Base-by-base conservation (phyloP, 2,888 invertebrate species). In the Unio delphinus region DNA sequence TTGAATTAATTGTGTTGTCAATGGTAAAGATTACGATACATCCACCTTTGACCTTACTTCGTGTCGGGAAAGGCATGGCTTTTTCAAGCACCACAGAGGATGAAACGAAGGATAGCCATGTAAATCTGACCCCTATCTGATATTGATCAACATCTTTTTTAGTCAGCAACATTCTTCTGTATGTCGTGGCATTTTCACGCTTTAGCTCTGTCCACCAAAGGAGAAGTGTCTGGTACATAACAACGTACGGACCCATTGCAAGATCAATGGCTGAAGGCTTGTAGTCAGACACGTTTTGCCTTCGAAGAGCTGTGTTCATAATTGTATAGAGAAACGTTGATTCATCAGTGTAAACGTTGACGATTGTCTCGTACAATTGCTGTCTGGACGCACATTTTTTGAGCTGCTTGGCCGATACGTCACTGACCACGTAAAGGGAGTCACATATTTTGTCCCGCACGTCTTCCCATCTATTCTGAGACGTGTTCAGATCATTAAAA, bases 101-200 rank as follows among this genome's bases (percentile, higher is more conserved):
- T 20, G 80, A 80, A 3, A 76, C 75, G 23, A 80, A 73, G 1
- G 78, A 73, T 15, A 74, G 63, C 78, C 80, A 80, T 20, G 64
- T 55, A 60, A 80, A 80, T 20, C 57, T 68, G 8, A 59, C 67
- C 0, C 80, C 80, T 8, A 65, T 57, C 54, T 65, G 30, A 60
- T 80, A 80, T 30, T 72, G 68, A 17, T 64, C 54, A 3, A 69
- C 18, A 63, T 80, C 75, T 2, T 5, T 57, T 54, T 65, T 55
- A 0, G 61, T 62, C 15, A 80, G 56, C 20, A 68, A 28, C 70
- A 80, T 70, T 70, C 70, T 73, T 8, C 80, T 63, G 60, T 75
- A 76, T 2, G 80, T 78, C 15, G 55, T 70, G 3, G 15, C 18
- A 6, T 54, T 66, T 60, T 80, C 80, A 7, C 64, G 34, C 17